Base-by-base conservation (phyloP, 1,140 invertebrate species). In the Maniola jurtina region DNA sequence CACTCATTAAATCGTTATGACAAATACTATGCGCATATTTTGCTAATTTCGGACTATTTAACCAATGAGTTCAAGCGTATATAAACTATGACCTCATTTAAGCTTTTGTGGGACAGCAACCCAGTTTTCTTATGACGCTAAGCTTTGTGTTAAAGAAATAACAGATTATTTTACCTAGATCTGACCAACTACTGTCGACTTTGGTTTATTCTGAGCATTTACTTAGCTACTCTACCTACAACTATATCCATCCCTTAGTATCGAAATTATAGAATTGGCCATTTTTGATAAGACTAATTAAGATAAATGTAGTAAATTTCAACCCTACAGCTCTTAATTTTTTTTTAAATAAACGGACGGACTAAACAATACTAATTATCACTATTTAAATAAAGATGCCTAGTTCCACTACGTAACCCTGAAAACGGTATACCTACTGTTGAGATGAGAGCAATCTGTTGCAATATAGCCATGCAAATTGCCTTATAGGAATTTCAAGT, bases 81-180 rank as follows among this genome's bases (percentile, higher is more conserved):
- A 16, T 52, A 52, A 15, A 52, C 48, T 52, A 52, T 25, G 48
- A 52, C 48, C 48, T 25, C 48, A 25, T 52, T 52, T 11, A 52
- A 52, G 16, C 48, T 52, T 52, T 52, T 52, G 48, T 52, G 48
- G 16, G 48, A 52, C 48, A 52, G 48, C 6, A 52, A 52, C 48
- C 48, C 15, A 52, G 48, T 52, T 52, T 52, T 52, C 48, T 52
- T 52, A 52, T 52, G 15, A 52, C 48, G 48, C 2, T 52, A 25
- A 52, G 13, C 48, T 52, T 52, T 7, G 14, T 52, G 25, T 52
- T 52, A 16, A 52, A 52, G 48, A 52, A 52, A 52, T 52, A 52
- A 25, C 48, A 11, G 48, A 25, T 52, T 52, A 25, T 25, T 52
- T 15, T 25, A 52, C 48, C 48, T 52, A 52, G 48, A 16, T 52